Evolutionary conservation across 2,888 invertebrate species (phyloP).

Genomic region (Lepetodrilus schrolli): DNA sequence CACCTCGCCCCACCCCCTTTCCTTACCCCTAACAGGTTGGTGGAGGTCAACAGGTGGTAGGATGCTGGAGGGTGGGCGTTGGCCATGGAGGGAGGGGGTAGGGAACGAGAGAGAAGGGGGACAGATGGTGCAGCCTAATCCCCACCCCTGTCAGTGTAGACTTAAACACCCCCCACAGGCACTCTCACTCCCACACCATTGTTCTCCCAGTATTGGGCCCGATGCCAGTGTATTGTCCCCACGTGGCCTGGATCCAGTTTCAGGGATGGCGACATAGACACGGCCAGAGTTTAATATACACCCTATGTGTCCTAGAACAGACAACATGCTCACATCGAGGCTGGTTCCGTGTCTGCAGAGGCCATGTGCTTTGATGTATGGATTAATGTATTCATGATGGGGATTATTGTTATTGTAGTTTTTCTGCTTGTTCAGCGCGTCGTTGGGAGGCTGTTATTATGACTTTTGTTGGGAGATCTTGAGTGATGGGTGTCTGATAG

Average conservation of each 20-base stretch:
- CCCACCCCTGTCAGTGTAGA: neutral
- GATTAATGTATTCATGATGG: neutral
- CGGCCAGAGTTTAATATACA: no score
- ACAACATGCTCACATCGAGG: no score
- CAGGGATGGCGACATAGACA: neutral
- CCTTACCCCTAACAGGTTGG: neutral
- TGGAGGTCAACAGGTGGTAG: slow-evolving; percentile 12
- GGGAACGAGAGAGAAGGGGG: no score
- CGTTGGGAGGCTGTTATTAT: neutral
- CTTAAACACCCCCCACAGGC: neutral
- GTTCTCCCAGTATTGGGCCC: neutral
- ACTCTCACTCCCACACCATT: no score
- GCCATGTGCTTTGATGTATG: neutral
- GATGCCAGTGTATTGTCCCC: neutral
- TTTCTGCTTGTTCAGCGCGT: neutral
- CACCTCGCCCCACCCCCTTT: neutral
- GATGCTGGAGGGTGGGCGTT: neutral
- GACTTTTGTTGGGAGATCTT: neutral
- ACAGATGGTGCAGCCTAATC: slow-evolving; percentile 17
- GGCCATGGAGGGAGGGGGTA: no score
- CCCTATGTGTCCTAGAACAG: no score
- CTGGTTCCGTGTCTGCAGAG: neutral
- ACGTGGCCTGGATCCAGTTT: neutral
- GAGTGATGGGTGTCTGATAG: neutral
- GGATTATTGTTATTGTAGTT: neutral